Evolutionary conservation across 2,113 vertebrate species (phyloP).

Genomic region (Lethenteron reissneri): DNA sequence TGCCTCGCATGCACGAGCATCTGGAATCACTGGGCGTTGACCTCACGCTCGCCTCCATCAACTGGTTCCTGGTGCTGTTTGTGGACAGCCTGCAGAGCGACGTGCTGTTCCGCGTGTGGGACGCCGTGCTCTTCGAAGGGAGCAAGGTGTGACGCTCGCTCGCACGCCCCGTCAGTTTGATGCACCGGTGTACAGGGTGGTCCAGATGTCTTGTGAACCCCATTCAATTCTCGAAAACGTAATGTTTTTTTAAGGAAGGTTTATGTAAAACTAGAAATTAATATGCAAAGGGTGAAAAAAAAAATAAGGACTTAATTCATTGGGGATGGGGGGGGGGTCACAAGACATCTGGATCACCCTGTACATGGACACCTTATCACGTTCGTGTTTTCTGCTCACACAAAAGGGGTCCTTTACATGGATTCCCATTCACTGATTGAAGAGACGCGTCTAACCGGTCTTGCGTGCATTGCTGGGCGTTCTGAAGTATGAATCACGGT

Average conservation of each 20-base stretch:
- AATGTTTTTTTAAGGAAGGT: neutral
- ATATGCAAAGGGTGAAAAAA: neutral
- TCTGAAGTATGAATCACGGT: no score
- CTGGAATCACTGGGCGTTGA: slow-evolving; percentile 41
- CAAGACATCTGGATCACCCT: no score
- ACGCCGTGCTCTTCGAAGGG: slow-evolving; percentile 74
- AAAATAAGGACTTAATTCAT: neutral
- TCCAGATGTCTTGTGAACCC: neutral
- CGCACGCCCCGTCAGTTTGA: neutral
- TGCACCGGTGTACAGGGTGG: neutral
- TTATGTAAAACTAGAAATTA: neutral
- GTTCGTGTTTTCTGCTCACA: no score
- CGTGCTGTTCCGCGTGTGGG: slow-evolving; percentile 67
- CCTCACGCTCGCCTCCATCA: slow-evolving; percentile 60
- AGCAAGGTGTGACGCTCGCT: slow-evolving; percentile 39
- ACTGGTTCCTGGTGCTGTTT: slow-evolving; percentile 79
- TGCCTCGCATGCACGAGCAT: slow-evolving; percentile 53
- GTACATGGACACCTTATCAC: no score
- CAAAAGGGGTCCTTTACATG: no score
- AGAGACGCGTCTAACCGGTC: no score
- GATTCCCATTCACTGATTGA: no score
- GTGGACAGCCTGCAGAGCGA: slow-evolving; percentile 63
- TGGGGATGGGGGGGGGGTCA: neutral
- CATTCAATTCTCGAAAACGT: neutral
- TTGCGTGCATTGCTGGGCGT: no score